phyloP scores from a whole-genome alignment of 2,888 invertebrate genomes.

The Caenorhabditis sulstoni region DNA sequence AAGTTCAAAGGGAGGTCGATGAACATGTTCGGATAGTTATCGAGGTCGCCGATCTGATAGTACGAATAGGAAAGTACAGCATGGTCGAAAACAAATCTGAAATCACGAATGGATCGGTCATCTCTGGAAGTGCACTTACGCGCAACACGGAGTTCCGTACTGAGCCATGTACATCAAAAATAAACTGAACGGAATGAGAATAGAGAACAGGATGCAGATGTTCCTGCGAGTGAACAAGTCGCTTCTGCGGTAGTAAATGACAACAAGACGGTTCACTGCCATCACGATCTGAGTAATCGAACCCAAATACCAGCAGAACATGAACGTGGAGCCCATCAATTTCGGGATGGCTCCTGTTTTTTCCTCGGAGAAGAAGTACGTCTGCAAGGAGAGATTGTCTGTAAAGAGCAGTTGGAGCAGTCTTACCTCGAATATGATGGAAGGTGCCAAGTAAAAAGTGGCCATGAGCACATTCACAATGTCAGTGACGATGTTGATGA shows the following conservation, averaged over 20 bases:
- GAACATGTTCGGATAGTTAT: conserved; percentile 66
- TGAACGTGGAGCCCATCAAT: conserved; percentile 61
- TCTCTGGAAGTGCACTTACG: conserved; percentile 40
- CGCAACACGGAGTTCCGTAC: conserved; percentile 63
- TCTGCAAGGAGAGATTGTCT: conserved; percentile 3
- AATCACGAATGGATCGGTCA: conserved; percentile 1
- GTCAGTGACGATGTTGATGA: conserved; percentile 48
- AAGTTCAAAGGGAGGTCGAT: conserved; percentile 66
- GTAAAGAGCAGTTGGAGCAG: neutral
- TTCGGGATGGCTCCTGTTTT: conserved; percentile 43
- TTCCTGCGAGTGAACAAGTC: conserved; percentile 52
- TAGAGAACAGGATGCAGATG: conserved; percentile 31
- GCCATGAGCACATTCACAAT: conserved; percentile 43
- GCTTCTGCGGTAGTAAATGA: conserved; percentile 52
- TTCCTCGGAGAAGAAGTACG: conserved; percentile 37
- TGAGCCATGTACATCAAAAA: conserved; percentile 59
- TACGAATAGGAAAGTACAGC: conserved; percentile 62
- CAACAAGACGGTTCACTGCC: conserved; percentile 60
- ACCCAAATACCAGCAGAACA: conserved; percentile 67
- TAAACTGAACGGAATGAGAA: conserved; percentile 53
- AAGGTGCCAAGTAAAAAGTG: conserved; percentile 45
- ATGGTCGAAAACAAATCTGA: conserved; percentile 66
- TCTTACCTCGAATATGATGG: conserved; percentile 49
- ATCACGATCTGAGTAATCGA: conserved; percentile 65
- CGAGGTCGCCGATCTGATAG: conserved; percentile 33